A percentile compares a stretch with the other conserved stretches of the same genome.
Evolutionary conservation across 1,140 invertebrate genomes (phyloP).

Genomic region (Polyergus mexicanus): DNA sequence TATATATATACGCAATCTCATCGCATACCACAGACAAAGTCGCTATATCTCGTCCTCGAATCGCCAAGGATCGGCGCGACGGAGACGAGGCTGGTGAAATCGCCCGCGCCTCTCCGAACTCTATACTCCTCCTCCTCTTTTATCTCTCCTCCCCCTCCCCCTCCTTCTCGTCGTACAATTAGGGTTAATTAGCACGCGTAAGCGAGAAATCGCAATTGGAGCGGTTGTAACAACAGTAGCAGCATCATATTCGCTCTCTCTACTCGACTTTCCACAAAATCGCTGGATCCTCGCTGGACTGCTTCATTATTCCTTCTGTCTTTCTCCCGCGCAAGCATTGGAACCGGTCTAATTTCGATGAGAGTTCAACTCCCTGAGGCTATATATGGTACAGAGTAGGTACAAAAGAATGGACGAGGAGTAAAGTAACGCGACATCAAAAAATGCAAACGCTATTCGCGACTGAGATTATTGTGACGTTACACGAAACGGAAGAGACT

Average conservation of each 20-base stretch:
- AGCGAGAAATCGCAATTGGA: constrained; percentile 78
- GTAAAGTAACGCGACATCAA: neutral
- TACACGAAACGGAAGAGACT: neutral
- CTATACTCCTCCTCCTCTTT: neutral
- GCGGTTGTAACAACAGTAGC: constrained; percentile 28
- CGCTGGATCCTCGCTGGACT: constrained; percentile 32
- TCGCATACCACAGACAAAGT: constrained; percentile 43
- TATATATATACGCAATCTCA: neutral
- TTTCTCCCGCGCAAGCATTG: constrained; percentile 42
- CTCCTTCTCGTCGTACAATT: constrained; percentile 59
- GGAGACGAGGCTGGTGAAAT: constrained; percentile 70
- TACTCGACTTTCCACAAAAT: constrained; percentile 70
- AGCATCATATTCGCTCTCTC: constrained; percentile 74
- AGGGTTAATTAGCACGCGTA: constrained; percentile 77
- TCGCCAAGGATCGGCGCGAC: constrained; percentile 63
- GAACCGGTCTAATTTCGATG: constrained; percentile 51
- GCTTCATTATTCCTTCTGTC: constrained; percentile 32
- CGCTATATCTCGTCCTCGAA: constrained; percentile 66
- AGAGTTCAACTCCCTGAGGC: neutral
- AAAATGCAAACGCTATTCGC: neutral
- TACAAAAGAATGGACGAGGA: neutral
- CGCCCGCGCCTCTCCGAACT: neutral
- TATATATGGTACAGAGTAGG: neutral
- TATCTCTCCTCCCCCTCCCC: neutral
- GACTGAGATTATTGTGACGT: neutral